Base-by-base conservation (phyloP, 2,797 vertebrate genomes). In the Sebastes steindachneri region DNA sequence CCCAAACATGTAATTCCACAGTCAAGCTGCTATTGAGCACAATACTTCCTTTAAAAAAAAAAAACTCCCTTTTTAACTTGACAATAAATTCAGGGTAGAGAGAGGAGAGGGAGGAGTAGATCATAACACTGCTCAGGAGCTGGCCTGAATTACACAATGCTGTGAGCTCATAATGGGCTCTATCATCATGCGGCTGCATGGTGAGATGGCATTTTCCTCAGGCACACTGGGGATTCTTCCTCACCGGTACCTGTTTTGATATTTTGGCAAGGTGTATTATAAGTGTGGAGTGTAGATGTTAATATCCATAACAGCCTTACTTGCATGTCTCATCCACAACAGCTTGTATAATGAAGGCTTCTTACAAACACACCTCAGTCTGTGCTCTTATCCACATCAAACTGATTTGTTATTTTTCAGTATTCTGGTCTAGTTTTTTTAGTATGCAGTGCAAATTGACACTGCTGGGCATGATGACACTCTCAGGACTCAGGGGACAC, bases 151-250 rank as follows among this genome's bases (percentile, higher is more conserved):
- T 51, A 35, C 58, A 68, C 28, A 73, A 71, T 70, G 11, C 48
- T 65, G 75, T 45, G 60, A 64, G 63, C 57, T 68, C 53, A 71
- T 70, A 73, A 79, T 62, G 53, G 53, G 29, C 57, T 69, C 9
- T 54, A 59, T 74, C 62, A 55, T 45, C 3, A 5, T 48, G 26
- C 17, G 4, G 69, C 25, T 67, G 41, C 54, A 54, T 17, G 19
- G 54, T 59, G 64, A 65, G 41, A 51, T 71, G 48, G 29, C 28
- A 73, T 69, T 69, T 69, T 68, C n/a, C 51, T 2, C 5, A 77
- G 33, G n/a, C 28, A 45, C 33, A 63, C 8, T n/a, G 53, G 21
- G 33, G 21, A 53, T 21, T 35, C 6, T 68, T 51, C 21, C 37
- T 26, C 23, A 5, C 17, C 9, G 4, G n/a, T 23, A 19, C 29